Conservation (phyloP, 2,797 vertebrate genomes). For the Cyprinodon diabolis region DNA sequence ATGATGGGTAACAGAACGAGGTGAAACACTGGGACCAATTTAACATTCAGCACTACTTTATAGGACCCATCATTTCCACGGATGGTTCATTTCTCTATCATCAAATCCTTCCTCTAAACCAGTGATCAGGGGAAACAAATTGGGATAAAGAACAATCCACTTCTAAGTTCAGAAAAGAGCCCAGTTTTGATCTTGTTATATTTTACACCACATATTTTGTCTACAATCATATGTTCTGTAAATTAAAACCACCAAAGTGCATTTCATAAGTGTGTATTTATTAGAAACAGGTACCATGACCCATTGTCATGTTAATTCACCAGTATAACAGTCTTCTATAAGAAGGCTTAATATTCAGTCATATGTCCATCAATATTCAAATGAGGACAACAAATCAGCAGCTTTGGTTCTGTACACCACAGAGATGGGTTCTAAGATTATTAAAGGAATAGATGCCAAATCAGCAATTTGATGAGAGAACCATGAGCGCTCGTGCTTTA, state of each 20-base stretch:
- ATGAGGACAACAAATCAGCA: slow-evolving; percentile 9
- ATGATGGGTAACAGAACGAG: too few relatives aligned
- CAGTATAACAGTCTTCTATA: slow-evolving; percentile 78
- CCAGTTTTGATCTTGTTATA: not conserved
- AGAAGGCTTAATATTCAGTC: slow-evolving; percentile 77
- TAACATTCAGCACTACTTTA: too few relatives aligned
- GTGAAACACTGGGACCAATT: too few relatives aligned
- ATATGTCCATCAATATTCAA: slow-evolving; percentile 9
- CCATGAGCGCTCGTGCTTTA: too few relatives aligned
- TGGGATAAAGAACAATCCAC: not conserved
- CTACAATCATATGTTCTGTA: too few relatives aligned
- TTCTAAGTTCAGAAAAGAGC: not conserved
- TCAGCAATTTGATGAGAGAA: too few relatives aligned
- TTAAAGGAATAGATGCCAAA: too few relatives aligned
- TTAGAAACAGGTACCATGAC: slow-evolving; percentile 81
- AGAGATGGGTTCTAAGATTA: not conserved
- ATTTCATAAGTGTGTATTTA: slow-evolving; percentile 71
- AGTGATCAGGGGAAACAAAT: not conserved
- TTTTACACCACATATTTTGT: not conserved
- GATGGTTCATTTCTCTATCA: not conserved
- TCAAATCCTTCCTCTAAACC: not conserved
- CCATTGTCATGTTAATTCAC: slow-evolving; percentile 78
- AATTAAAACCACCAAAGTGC: slow-evolving; percentile 16
- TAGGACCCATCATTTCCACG: not conserved
- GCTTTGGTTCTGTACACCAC: not conserved